Base-by-base conservation (phyloP, 2,888 invertebrate genomes). In the Chirona hameri region DNA sequence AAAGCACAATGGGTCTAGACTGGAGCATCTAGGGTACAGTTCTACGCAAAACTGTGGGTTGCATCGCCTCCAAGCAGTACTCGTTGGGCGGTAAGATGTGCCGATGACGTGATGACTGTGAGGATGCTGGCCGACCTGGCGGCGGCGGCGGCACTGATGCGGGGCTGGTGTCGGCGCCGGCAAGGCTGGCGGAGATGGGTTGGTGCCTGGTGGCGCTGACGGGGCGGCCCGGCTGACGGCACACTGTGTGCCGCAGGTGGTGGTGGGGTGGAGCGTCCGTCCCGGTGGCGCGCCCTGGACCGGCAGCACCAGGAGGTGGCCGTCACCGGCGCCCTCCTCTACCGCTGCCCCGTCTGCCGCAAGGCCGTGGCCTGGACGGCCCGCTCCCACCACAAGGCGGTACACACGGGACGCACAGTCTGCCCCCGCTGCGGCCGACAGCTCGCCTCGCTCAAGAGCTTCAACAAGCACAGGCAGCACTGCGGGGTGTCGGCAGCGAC, bases 321-420 rank as follows among this genome's bases (percentile, higher is more conserved):
- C 31, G 27, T 21, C 21, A 3, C 31, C 21, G 76, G 76, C 39
- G 27, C 39, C 7, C 76, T 21, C 7, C 18, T 39, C 5, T 76
- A 76, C 9, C 76, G 76, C 21, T 76, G 76, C 39, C 76, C 76
- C 21, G 39, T 39, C 39, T 76, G 76, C 24, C 24, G 5, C 39
- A 76, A 76, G 76, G 76, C 76, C 21, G 76, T 76, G 39, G 4
- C 39, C 21, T 76, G 76, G 76, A 76, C 76, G 39, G 31, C 76
- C 5, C 76, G 76, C 39, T 76, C 76, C 14, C 76, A 76, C 39
- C 76, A 76, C 76, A 76, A 76, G 76, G 76, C 76, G 21, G 76
- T 76, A 5, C 76, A 76, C 76, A 21, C 29, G 76, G 76, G 76
- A 9, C 76, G 76, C 24, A 39, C 76, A 21, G 76, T 24, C 21